These are phyloP conservation scores for Rhamnusium bicolor DNA, from an alignment of 2,888 invertebrate genomes.

Conservation along the genomic window DNA sequence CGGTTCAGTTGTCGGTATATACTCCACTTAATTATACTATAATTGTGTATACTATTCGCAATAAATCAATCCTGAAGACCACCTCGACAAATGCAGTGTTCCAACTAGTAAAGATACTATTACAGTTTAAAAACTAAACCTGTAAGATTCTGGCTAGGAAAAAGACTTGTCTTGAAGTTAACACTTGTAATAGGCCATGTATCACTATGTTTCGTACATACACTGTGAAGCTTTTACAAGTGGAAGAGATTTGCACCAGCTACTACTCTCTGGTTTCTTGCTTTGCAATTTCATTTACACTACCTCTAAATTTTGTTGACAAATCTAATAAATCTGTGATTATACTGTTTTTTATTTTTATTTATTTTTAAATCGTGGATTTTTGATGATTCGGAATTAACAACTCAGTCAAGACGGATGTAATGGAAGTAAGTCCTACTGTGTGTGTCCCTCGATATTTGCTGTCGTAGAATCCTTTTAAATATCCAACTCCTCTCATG, in stretches of 20 bases:
- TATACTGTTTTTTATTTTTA: too few relatives aligned
- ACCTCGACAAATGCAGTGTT: constrained; percentile 51
- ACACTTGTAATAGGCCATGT: constrained; percentile 46
- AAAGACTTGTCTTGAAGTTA: constrained; percentile 50
- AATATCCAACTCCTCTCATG: too few relatives aligned
- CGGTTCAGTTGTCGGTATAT: constrained; percentile 18
- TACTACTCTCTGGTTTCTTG: not conserved
- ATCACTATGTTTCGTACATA: constrained; percentile 22
- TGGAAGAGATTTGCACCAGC: constrained; percentile 1
- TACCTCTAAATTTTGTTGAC: not conserved
- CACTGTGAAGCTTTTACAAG: not conserved
- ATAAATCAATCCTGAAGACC: constrained; percentile 58
- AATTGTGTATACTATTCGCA: constrained; percentile 54
- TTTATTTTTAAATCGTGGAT: too few relatives aligned
- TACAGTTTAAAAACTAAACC: constrained; percentile 44
- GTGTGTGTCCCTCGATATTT: too few relatives aligned
- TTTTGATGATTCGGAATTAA: too few relatives aligned
- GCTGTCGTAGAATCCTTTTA: too few relatives aligned
- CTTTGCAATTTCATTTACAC: not conserved
- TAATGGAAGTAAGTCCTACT: too few relatives aligned
- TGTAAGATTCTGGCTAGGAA: constrained; percentile 44
- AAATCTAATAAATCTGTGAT: too few relatives aligned
- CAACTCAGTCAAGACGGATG: too few relatives aligned
- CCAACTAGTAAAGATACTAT: constrained; percentile 31
- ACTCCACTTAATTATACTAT: constrained; percentile 56